Percentiles rank a stretch among this genome's conserved stretches.
phyloP scores from a whole-genome alignment of 2,113 vertebrate genomes.

The Mirza zaza region DNA sequence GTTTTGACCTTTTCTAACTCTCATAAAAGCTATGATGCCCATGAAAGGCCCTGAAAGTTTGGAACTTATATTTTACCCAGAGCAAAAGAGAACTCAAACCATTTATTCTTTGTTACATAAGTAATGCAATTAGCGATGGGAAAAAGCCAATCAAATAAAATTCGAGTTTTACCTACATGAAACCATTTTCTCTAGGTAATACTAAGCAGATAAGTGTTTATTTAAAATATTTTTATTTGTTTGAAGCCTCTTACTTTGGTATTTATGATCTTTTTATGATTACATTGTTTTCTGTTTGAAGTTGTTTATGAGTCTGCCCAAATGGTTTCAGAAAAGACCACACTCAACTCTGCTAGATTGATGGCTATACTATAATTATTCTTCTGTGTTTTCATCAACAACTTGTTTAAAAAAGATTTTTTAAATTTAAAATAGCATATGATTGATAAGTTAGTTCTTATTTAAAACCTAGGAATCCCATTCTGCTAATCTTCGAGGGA shows the following conservation, averaged over 20 bases:
- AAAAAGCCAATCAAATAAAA: neutral
- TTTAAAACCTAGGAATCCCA: neutral
- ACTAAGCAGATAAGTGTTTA: neutral
- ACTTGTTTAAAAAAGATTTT: slow-evolving; percentile 51
- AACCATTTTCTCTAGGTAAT: neutral
- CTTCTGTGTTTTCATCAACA: slow-evolving; percentile 49
- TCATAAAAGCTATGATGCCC: slow-evolving; percentile 37
- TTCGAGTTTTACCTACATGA: neutral
- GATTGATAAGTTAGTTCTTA: slow-evolving; percentile 15
- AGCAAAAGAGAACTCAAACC: neutral
- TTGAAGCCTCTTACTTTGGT: slow-evolving; percentile 6
- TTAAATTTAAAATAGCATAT: slow-evolving; percentile 47
- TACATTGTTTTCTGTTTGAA: slow-evolving; percentile 11
- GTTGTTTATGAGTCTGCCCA: slow-evolving; percentile 43
- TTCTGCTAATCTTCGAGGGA: slow-evolving; percentile 17
- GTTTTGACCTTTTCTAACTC: slow-evolving; percentile 62
- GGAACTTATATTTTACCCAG: slow-evolving; percentile 38
- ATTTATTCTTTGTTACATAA: slow-evolving; percentile 4
- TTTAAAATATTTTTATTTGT: neutral
- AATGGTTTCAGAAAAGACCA: slow-evolving; percentile 47
- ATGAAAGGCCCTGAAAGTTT: slow-evolving; percentile 31
- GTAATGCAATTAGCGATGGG: neutral
- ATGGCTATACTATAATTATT: slow-evolving; percentile 40
- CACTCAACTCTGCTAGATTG: neutral
- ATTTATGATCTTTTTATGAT: neutral